Evolutionary conservation across 2,113 vertebrate genomes (phyloP).

Genomic region (Tachuris rubrigastra): DNA sequence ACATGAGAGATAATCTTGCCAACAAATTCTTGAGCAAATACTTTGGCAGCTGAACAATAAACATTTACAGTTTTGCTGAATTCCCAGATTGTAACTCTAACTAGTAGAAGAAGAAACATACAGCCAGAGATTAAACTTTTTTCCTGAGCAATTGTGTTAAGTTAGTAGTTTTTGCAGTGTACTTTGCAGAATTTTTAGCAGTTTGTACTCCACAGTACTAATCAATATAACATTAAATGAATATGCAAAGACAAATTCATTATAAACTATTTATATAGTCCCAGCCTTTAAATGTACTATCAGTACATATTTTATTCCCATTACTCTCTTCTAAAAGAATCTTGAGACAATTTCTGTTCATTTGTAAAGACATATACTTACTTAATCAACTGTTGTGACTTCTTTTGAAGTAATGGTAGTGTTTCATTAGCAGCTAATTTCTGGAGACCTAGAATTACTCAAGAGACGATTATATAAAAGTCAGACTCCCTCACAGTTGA

Average conservation of each 20-base stretch:
- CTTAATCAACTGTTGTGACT: conserved; percentile 2
- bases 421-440: conserved; percentile 47
- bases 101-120: not conserved
- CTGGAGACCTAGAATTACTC: conserved; percentile 13
- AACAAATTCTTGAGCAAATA: not conserved
- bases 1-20: not conserved
- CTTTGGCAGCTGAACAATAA: not conserved
- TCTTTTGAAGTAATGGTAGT: conserved; percentile 13
- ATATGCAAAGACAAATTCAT: not conserved
- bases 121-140: not conserved
- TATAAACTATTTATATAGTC: not conserved
- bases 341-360: not conserved
- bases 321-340: not conserved
- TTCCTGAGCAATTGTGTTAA: not conserved
- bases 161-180: not conserved
- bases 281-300: not conserved
- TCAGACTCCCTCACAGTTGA: not conserved
- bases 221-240: not conserved
- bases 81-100: not conserved
- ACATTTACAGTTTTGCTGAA: not conserved
- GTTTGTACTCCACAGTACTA: not conserved
- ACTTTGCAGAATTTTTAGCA: not conserved
- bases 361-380: conserved; percentile 1
- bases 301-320: not conserved
- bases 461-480: not conserved